Conservation (phyloP, 1,140 invertebrate genomes). For the Mamestra configurata region DNA sequence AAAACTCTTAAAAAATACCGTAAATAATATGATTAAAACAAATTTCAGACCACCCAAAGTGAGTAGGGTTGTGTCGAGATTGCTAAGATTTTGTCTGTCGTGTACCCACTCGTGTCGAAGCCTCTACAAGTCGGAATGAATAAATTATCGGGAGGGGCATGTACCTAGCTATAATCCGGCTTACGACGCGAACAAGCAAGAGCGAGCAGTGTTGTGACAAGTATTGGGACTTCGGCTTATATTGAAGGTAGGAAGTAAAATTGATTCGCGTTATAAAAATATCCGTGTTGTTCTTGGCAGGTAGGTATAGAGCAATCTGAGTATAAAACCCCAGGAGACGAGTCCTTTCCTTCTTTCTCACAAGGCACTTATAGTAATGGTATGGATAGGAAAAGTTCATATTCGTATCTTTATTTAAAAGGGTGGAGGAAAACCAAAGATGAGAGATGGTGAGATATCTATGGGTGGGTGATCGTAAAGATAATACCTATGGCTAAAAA, state of each 20-base stretch:
- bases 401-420: too few relatives aligned
- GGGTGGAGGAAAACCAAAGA: too few relatives aligned
- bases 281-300: background rate
- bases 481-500: too few relatives aligned
- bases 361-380: too few relatives aligned
- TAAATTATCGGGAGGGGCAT: slow-evolving; percentile 34
- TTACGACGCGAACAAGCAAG: slow-evolving; percentile 16
- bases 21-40: background rate
- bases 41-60: background rate
- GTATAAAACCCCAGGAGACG: too few relatives aligned
- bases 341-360: too few relatives aligned
- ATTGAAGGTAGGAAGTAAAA: background rate
- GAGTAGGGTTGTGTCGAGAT: background rate
- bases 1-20: too few relatives aligned
- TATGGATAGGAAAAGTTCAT: too few relatives aligned
- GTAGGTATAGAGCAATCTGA: too few relatives aligned
- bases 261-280: background rate
- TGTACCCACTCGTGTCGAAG: slow-evolving; percentile 3
- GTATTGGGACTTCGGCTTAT: background rate
- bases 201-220: slow-evolving; percentile 10
- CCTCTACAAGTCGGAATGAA: slow-evolving; percentile 27
- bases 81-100: background rate
- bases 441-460: too few relatives aligned
- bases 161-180: slow-evolving; percentile 25
- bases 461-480: too few relatives aligned